Percentiles rank a stretch among this genome's conserved stretches.
Evolutionary conservation across 2,797 vertebrate species (phyloP).

Genomic region (Ctenochaetus hawaiiensis): DNA sequence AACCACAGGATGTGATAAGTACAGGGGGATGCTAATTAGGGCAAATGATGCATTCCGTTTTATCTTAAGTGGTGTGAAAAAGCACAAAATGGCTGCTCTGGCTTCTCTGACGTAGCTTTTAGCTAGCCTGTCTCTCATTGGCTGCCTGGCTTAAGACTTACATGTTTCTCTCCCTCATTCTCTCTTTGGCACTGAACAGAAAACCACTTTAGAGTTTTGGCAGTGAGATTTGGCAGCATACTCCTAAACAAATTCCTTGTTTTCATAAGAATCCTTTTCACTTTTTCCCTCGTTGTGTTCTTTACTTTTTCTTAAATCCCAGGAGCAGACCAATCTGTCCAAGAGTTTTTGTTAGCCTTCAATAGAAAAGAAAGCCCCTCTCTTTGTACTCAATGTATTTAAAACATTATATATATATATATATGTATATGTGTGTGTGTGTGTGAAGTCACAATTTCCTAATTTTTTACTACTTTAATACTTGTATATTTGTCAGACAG

Average conservation of each 20-base stretch:
- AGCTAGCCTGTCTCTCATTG: slow-evolving; percentile 70
- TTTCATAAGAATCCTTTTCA: slow-evolving; percentile 44
- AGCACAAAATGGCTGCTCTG: slow-evolving; percentile 69
- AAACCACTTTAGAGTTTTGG: slow-evolving; percentile 74
- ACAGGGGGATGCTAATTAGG: slow-evolving; percentile 61
- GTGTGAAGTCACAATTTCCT: background rate
- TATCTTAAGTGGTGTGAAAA: slow-evolving; percentile 62
- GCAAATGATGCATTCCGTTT: slow-evolving; percentile 74
- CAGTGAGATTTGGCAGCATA: slow-evolving; percentile 59
- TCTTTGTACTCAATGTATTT: slow-evolving; percentile 49
- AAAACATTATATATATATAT: slow-evolving; percentile 1
- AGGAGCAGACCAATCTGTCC: slow-evolving; percentile 53
- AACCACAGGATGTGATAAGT: slow-evolving; percentile 70
- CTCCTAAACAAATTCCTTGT: slow-evolving; percentile 47
- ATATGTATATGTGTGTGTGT: too few relatives aligned
- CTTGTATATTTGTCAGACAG: slow-evolving; percentile 35
- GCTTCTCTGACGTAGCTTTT: slow-evolving; percentile 26
- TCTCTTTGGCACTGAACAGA: slow-evolving; percentile 62
- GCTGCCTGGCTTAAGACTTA: slow-evolving; percentile 57
- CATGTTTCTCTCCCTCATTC: slow-evolving; percentile 53
- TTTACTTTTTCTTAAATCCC: slow-evolving; percentile 49
- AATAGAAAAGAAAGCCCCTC: slow-evolving; percentile 35
- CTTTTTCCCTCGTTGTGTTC: slow-evolving; percentile 35
- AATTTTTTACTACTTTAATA: slow-evolving; percentile 27
- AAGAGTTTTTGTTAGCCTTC: slow-evolving; percentile 33